Conservation (phyloP, 1,140 invertebrate genomes). For the Chelonus insularis region DNA sequence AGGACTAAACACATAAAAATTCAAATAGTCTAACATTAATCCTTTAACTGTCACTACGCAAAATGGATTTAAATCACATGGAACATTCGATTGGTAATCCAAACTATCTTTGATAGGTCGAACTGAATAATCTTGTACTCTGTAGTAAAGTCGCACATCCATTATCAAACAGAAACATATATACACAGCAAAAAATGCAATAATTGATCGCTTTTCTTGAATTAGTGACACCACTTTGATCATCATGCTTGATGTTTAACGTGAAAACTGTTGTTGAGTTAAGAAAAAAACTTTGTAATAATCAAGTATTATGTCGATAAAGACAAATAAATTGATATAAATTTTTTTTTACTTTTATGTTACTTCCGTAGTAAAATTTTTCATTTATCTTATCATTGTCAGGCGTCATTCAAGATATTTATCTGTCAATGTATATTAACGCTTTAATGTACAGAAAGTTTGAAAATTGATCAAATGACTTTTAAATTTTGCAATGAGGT, state of each 20-base stretch:
- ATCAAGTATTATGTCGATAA: no score
- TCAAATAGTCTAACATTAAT: conserved; percentile 73
- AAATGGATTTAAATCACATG: conserved; percentile 71
- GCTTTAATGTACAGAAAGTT: no score
- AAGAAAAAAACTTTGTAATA: no score
- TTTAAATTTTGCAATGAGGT: no score
- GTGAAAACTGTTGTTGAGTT: no score
- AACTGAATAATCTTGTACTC: conserved; percentile 64
- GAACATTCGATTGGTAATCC: conserved; percentile 59
- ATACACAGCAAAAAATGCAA: conserved; percentile 16
- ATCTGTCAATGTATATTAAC: no score
- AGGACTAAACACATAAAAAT: conserved; percentile 76
- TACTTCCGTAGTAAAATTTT: no score
- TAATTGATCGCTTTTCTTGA: conserved; percentile 14
- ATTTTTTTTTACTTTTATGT: no score
- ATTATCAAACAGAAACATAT: conserved; percentile 64
- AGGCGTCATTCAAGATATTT: no score
- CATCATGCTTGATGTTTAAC: neutral
- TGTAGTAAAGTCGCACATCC: conserved; percentile 64
- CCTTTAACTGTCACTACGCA: conserved; percentile 77
- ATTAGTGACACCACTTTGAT: neutral
- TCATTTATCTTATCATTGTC: no score
- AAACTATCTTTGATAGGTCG: conserved; percentile 27
- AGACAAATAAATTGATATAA: no score
- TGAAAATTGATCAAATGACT: no score